Evolutionary conservation across 1,140 invertebrate species (phyloP), one percentile per base, ranked within the genome.

Genomic region (Zophobas atratus): DNA sequence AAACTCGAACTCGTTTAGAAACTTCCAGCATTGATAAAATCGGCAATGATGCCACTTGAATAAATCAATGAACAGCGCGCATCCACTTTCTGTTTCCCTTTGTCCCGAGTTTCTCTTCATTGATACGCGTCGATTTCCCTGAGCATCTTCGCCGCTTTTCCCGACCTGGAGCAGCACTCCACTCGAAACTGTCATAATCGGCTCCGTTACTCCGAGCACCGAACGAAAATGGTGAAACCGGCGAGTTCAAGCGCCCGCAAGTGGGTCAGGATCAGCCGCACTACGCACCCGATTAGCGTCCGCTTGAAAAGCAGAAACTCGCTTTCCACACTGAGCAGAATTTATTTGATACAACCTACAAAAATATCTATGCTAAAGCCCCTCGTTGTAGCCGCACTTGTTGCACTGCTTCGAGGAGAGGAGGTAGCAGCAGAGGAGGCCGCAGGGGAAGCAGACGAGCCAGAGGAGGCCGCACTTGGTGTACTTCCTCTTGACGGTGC

Each of bases 371-470:
- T 0, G 20, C 53, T 60, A 60, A 38, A 60, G 34, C 1, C 56
- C 56, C n/a, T 60, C 56, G 35, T 60, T 8, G 56, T 60, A 60
- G 1, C 56, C 56, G n/a, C 56, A 60, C 0, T 8, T 60, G 38
- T 60, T 39, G 5, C 56, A 60, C 56, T 60, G 34, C 35, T 60
- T 60, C 38, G 1, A 2, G 8, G 56, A 60, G 8, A 35, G 8
- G 38, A 60, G 56, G 36, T 8, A 60, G n/a, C 56, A 60, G 36
- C 56, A 60, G 8, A 60, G 5, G 4, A 60, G 8, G 20, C 56
- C 56, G n/a, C 35, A 6, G 35, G 56, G 56, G n/a, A 60, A 60
- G 1, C 35, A 8, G 38, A 60, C 6, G 2, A 1, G 34, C 34
- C 35, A 36, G 3, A 60, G 1, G 1, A 60, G 8, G 2, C 56